phyloP scores from a whole-genome alignment of 2,113 vertebrate genomes.

The Cairina moschata region DNA sequence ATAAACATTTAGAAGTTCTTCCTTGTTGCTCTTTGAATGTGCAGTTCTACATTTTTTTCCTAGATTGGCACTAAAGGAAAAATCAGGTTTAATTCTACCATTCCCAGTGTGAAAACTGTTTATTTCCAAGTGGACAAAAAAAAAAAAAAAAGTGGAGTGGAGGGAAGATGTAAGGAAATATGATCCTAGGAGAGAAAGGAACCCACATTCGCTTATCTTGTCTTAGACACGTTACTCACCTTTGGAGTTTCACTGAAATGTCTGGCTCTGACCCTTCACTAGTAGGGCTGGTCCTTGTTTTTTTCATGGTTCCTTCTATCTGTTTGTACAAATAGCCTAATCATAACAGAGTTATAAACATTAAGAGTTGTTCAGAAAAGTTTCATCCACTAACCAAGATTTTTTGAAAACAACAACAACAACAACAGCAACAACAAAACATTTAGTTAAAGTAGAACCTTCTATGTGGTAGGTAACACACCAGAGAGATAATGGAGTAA shows the following conservation, averaged over 20 bases:
- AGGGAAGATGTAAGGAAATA: neutral
- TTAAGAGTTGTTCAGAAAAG: neutral
- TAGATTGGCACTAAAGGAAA: neutral
- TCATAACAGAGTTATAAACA: neutral
- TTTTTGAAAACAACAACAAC: neutral
- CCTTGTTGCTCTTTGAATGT: neutral
- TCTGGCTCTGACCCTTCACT: neutral
- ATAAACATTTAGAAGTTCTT: neutral
- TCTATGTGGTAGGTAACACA: neutral
- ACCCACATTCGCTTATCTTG: neutral
- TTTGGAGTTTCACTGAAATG: neutral
- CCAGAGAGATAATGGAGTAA: neutral
- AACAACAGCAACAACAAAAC: neutral
- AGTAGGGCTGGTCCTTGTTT: rapidly evolving
- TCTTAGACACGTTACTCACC: neutral
- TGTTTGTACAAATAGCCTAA: neutral
- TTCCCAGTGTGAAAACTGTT: neutral
- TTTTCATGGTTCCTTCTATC: neutral
- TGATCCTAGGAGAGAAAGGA: neutral
- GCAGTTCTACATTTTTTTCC: neutral
- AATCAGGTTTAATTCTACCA: neutral
- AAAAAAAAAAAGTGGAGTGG: rapidly evolving
- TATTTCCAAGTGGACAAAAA: neutral
- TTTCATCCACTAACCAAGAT: neutral
- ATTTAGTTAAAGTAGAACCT: neutral